Base-by-base conservation (phyloP, 2,113 vertebrate species). In the Coreoperca whiteheadi region DNA sequence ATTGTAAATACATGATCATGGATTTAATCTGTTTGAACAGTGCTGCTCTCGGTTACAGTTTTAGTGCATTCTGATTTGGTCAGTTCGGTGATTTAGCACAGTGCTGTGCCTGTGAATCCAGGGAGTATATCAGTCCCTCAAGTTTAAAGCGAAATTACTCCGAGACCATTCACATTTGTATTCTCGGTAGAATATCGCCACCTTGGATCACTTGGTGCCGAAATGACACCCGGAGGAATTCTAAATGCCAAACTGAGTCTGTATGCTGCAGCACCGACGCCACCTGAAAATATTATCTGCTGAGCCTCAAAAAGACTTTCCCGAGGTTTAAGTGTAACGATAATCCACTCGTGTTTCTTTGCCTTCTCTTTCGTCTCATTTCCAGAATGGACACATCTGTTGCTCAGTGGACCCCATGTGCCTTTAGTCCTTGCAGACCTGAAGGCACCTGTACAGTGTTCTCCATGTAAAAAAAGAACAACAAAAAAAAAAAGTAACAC, bases 401-500 rank as follows among this genome's bases (percentile, higher is more conserved):
- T 99, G 98, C 95, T 99, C 97, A 96, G 98, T 99, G 96, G 98
- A 99, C 91, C 98, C 98, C 95, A 96, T 97, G 96, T 99, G 98
- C 96, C 98, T 99, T 97, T 98, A 99, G 97, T 97, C 96, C 83
- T 91, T 96, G 95, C 96, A 87, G 89, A 87, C 30, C 90, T 83
- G 89, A 94, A 93, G 93, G 93, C 87, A 84, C 86, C 87, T 95
- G 95, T 96, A 95, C 92, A 95, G 93, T 85, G 78, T 92, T 94
- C 88, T 92, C 89, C 91, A 91, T 94, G 93, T 90, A 90, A 80
- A 92, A 87, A n/a, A n/a, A n/a, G n/a, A n/a, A n/a, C n/a, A n/a
- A n/a, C n/a, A n/a, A n/a, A n/a, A n/a, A n/a, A n/a, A 84, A 74
- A 86, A 76, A 77, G 78, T 61, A 82, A 81, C 88, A 84, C 79